Percentiles rank a stretch among this genome's conserved stretches.
Conservation (phyloP, 2,113 vertebrate species). For the Entomyzon cyanotis region DNA sequence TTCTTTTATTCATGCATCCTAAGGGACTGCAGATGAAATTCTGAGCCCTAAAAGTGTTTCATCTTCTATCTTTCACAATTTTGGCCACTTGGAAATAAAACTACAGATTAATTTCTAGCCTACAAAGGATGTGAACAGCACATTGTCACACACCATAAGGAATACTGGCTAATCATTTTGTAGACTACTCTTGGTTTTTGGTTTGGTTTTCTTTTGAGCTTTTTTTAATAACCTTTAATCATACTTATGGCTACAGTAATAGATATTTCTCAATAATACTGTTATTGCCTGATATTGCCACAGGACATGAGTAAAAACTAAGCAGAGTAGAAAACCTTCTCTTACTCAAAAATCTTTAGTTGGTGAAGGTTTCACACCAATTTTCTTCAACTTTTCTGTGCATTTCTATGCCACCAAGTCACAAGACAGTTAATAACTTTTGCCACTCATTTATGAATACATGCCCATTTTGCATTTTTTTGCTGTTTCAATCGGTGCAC, state of each 20-base stretch:
- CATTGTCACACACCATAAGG: background rate
- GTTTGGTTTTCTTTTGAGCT: too few species aligned
- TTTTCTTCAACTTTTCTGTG: background rate
- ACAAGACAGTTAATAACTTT: background rate
- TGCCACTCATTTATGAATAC: background rate
- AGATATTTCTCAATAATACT: background rate
- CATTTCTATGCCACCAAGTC: background rate
- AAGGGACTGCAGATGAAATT: background rate
- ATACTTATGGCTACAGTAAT: background rate
- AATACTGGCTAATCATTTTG: background rate
- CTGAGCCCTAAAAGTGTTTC: background rate
- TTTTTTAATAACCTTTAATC: background rate
- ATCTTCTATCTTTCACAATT: background rate
- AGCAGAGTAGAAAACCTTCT: background rate
- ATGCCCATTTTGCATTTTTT: background rate
- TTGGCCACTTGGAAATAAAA: background rate
- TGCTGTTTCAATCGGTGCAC: background rate
- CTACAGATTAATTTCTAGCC: background rate
- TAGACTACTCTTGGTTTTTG: background rate
- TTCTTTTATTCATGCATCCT: background rate
- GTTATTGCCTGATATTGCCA: background rate
- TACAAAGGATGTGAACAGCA: background rate
- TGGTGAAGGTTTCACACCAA: background rate
- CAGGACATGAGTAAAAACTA: background rate
- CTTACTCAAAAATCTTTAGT: background rate